Percentiles rank a stretch among this genome's conserved stretches.
phyloP scores from a whole-genome alignment of 2,797 vertebrate genomes.

The Triplophysa bombifrons region DNA sequence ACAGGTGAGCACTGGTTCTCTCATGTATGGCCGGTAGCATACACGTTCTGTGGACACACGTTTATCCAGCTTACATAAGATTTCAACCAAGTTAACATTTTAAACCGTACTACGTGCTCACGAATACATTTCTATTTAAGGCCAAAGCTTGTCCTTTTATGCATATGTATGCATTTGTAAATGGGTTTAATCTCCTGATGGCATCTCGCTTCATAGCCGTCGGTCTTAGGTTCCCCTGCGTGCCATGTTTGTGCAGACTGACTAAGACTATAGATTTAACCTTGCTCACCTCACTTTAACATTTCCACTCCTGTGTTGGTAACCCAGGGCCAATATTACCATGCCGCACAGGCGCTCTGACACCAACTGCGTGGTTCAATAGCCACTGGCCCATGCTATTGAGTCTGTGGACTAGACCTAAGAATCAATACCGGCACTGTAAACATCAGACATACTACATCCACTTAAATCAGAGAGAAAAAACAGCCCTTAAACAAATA shows the following conservation, averaged over 20 bases:
- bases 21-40: not conserved
- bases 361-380: constrained; percentile 42
- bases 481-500: constrained; percentile 31
- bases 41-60: not conserved
- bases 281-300: constrained; percentile 54
- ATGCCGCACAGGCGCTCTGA: constrained; percentile 21
- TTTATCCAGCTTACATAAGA: not conserved
- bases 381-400: constrained; percentile 65
- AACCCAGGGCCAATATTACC: constrained; percentile 49
- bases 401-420: constrained; percentile 61
- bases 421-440: constrained; percentile 65
- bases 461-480: constrained; percentile 20
- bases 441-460: constrained; percentile 60
- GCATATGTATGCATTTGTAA: constrained; percentile 23
- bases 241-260: constrained; percentile 40
- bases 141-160: constrained; percentile 20
- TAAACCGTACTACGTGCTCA: not conserved
- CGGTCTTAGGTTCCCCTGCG: constrained; percentile 17
- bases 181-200: constrained; percentile 15
- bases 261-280: constrained; percentile 58
- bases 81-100: not conserved
- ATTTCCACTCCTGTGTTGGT: constrained; percentile 37
- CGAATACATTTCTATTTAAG: constrained; percentile 9
- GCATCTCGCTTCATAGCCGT: constrained; percentile 15
- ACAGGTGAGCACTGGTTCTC: not conserved